Percentiles rank a stretch among this genome's conserved stretches.
Evolutionary conservation across 2,888 invertebrate genomes (phyloP).

Genomic region (Cinara cedri): DNA sequence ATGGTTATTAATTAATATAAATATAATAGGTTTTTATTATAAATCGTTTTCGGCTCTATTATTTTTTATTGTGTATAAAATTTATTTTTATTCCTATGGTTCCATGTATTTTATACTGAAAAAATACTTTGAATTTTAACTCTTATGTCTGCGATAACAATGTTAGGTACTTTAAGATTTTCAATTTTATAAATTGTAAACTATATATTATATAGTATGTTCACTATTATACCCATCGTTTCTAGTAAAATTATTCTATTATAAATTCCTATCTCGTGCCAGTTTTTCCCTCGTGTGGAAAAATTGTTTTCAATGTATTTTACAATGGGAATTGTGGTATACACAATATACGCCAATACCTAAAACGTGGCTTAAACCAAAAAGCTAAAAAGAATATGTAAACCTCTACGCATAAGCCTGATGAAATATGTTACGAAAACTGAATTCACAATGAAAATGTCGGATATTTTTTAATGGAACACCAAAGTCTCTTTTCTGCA

Average conservation of each 20-base stretch:
- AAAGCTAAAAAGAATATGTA: not conserved
- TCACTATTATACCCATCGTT: not conserved
- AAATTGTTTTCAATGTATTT: constrained; percentile 8
- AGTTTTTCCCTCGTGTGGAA: not conserved
- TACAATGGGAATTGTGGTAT: constrained; percentile 4
- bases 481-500: not conserved
- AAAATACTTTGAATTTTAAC: no score
- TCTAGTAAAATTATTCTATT: not conserved
- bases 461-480: not conserved
- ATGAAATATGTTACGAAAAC: not conserved
- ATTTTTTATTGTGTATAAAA: no score
- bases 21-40: no score
- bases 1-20: no score
- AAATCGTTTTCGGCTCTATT: no score
- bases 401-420: not conserved
- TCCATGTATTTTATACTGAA: no score
- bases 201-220: not conserved
- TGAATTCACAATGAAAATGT: constrained; percentile 35
- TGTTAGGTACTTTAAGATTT: not conserved
- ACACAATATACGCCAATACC: not conserved
- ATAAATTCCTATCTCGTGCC: not conserved
- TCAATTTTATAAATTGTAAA: not conserved
- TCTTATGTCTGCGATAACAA: not conserved
- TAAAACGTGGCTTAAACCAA: not conserved
- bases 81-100: no score